Percentiles rank a stretch among this genome's conserved stretches.
These are phyloP conservation scores for Mylabris sibirica DNA, from an alignment of 2,888 invertebrate genomes.

Conservation along the genomic window DNA sequence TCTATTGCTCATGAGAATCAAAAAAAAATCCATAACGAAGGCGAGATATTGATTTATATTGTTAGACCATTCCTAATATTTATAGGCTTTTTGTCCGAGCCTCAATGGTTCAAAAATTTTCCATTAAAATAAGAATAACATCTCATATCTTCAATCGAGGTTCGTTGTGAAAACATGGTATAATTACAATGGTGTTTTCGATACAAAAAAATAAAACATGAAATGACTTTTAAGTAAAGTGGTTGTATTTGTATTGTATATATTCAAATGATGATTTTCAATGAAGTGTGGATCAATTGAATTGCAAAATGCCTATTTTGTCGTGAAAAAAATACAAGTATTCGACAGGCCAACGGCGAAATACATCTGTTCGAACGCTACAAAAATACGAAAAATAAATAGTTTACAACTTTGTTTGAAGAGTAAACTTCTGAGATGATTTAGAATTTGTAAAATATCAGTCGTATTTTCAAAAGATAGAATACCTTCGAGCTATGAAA, in stretches of 20 bases:
- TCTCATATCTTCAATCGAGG: no score
- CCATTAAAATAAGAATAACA: background rate
- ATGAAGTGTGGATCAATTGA: constrained; percentile 32
- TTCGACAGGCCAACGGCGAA: constrained; percentile 24
- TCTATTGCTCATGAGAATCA: constrained; percentile 39
- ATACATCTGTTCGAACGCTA: constrained; percentile 8
- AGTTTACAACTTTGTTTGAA: background rate
- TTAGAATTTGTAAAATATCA: background rate
- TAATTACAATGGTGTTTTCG: no score
- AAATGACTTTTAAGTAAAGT: background rate
- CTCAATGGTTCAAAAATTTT: background rate
- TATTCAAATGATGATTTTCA: constrained; percentile 15
- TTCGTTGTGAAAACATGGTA: no score
- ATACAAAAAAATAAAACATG: background rate
- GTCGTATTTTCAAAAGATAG: background rate
- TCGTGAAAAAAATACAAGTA: constrained; percentile 30
- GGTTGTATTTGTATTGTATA: background rate
- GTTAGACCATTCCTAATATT: constrained; percentile 42
- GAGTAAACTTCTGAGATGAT: background rate
- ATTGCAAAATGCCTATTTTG: constrained; percentile 33
- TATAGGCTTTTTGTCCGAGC: constrained; percentile 39
- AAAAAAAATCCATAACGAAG: constrained; percentile 38
- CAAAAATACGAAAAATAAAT: background rate
- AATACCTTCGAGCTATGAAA: background rate
- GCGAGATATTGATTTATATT: constrained; percentile 50